These are phyloP conservation scores for Halcyon badia DNA, from an alignment of 2,797 vertebrate genomes.

Conservation along the genomic window DNA sequence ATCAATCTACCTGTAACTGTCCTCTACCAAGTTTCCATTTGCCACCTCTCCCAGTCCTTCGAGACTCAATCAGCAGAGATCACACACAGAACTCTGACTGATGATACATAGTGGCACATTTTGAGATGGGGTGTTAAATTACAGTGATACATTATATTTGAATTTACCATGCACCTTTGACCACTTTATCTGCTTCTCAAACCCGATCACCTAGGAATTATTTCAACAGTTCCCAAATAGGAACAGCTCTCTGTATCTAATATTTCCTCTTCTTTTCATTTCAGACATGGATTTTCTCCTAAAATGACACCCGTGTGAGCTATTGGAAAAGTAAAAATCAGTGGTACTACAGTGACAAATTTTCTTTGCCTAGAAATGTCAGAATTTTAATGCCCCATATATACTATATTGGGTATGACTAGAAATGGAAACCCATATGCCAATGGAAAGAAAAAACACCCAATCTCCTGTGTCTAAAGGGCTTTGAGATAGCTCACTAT, in stretches of 20 bases:
- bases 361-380: slow-evolving; percentile 51
- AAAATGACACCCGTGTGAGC: slow-evolving; percentile 34
- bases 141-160: not conserved
- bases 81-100: not conserved
- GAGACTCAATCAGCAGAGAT: not conserved
- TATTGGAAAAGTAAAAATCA: slow-evolving; percentile 36
- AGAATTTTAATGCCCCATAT: slow-evolving; percentile 24
- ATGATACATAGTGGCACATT: not conserved
- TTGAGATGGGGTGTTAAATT: not conserved
- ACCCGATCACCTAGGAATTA: not conserved
- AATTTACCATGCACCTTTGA: slow-evolving; percentile 22
- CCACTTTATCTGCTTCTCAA: slow-evolving; percentile 19
- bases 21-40: not conserved
- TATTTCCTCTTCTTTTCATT: slow-evolving; percentile 38
- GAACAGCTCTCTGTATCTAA: not conserved
- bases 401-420: not conserved
- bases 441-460: slow-evolving; percentile 19
- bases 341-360: slow-evolving; percentile 28
- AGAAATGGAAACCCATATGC: slow-evolving; percentile 31
- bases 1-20: not conserved
- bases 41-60: not conserved
- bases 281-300: slow-evolving; percentile 15
- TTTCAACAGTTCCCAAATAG: not conserved
- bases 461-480: not conserved
- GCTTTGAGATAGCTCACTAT: not conserved